Conservation (phyloP, 2,888 invertebrate species). For the Tipula vernalis region DNA sequence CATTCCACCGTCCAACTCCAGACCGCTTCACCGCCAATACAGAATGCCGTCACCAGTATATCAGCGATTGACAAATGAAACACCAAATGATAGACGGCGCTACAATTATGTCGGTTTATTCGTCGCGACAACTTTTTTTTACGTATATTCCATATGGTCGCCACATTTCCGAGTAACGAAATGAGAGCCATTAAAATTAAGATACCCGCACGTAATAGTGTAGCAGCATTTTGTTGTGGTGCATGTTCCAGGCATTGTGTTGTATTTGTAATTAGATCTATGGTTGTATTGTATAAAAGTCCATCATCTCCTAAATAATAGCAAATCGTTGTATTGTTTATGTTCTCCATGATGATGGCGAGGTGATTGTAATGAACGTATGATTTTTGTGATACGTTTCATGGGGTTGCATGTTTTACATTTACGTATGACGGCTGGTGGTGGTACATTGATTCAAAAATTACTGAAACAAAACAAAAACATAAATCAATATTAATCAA, state of each 20-base stretch:
- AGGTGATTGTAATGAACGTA: neutral
- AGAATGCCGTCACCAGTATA: constrained; percentile 66
- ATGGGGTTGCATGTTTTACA: neutral
- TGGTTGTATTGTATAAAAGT: neutral
- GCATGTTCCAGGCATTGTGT: constrained; percentile 44
- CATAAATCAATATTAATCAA: neutral
- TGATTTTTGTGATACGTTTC: neutral
- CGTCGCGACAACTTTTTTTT: constrained; percentile 46
- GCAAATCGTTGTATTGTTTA: neutral
- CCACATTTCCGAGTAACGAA: constrained; percentile 60
- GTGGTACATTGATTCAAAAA: neutral
- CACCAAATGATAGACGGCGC: constrained; percentile 63
- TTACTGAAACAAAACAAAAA: neutral
- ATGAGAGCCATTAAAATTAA: constrained; percentile 56
- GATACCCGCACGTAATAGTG: constrained; percentile 52
- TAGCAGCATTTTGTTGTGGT: constrained; percentile 49
- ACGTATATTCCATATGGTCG: constrained; percentile 64
- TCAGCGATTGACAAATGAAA: constrained; percentile 74
- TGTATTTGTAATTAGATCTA: neutral
- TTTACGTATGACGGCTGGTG: neutral
- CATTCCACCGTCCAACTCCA: constrained; percentile 74
- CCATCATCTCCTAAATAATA: neutral
- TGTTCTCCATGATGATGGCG: neutral
- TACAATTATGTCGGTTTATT: constrained; percentile 48
- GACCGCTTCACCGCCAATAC: constrained; percentile 65